Percentiles rank a stretch among this genome's conserved stretches.
Conservation (phyloP, 2,888 invertebrate species). For the Neoascia interrupta region DNA sequence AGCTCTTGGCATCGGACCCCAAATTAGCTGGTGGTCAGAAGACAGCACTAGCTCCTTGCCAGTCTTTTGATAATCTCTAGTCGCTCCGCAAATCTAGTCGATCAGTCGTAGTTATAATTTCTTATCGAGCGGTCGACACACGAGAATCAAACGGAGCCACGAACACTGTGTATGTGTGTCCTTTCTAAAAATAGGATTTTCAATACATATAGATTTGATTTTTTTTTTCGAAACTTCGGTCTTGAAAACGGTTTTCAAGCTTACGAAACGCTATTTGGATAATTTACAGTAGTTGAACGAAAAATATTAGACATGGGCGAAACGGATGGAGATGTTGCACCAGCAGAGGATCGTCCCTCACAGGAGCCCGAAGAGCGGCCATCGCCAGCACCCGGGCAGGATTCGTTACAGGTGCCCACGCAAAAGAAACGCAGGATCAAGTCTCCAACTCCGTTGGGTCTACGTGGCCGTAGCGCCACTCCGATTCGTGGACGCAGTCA, state of each 20-base stretch:
- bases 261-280: slow-evolving; percentile 70
- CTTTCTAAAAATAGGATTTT: slow-evolving; percentile 53
- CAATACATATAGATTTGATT: neutral
- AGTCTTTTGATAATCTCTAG: slow-evolving; percentile 53
- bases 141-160: slow-evolving; percentile 69
- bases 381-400: slow-evolving; percentile 74
- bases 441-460: slow-evolving; percentile 78
- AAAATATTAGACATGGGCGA: slow-evolving; percentile 75
- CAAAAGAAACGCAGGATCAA: slow-evolving; percentile 78
- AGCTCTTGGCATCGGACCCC: slow-evolving; percentile 70
- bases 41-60: slow-evolving; percentile 47
- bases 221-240: slow-evolving; percentile 54
- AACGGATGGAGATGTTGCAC: slow-evolving; percentile 77
- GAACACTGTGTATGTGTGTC: slow-evolving; percentile 58
- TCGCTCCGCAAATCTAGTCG: slow-evolving; percentile 68
- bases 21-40: slow-evolving; percentile 70
- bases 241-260: slow-evolving; percentile 66
- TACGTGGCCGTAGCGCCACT: slow-evolving; percentile 79
- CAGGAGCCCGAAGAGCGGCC: slow-evolving; percentile 76
- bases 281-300: slow-evolving; percentile 72
- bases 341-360: slow-evolving; percentile 74
- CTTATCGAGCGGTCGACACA: slow-evolving; percentile 78
- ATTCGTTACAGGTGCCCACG: slow-evolving; percentile 77
- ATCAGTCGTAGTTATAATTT: slow-evolving; percentile 79
- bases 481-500: slow-evolving; percentile 79